Base-by-base conservation (phyloP, 2,797 vertebrate species). In the Schizopygopsis malacanthus region DNA sequence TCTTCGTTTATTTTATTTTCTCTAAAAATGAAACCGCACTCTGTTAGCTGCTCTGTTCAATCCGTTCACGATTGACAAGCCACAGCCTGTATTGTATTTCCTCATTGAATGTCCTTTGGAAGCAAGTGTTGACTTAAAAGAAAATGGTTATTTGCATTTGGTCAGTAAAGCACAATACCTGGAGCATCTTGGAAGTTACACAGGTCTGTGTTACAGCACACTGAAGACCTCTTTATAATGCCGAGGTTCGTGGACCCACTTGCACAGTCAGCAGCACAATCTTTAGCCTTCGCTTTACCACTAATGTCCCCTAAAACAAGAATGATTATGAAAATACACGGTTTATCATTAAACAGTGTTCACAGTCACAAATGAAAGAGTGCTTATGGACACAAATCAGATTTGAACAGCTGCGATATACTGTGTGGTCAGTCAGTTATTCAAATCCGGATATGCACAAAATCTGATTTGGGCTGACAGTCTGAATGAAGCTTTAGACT, bases 151-250 rank as follows among this genome's bases (percentile, higher is more conserved):
- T 25, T 72, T 50, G 15, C 25, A 78, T 4, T n/a, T 61, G 22
- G 18, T 61, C 20, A 50, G 7, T 50, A 9, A 61, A 83, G 25
- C 4, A 47, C 18, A 76, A 56, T 77, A 84, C 82, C 82, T 84
- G 72, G 82, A 65, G 56, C 33, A 28, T 84, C 59, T 45, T 4
- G 7, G 37, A 0, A 0, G 50, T 82, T 82, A 33, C 81, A 82
- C 8, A 0, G 15, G 15, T 73, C 39, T 1, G 37, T 72, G 81
- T 82, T 73, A 43, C 81, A 82, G 81, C 81, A 82, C 1, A 6
- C 12, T 11, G 5, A 2, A 43, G 69, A 43, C 5, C 7, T 12
- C 39, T 71, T 28, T 43, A 22, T 1, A 20, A 16, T 28, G 7
- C 50, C 67, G 2, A 63, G 0, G 41, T 76, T 83, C 11, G 37